Conservation (phyloP, 2,797 vertebrate genomes). For the Enteromius unitaeniatus region DNA sequence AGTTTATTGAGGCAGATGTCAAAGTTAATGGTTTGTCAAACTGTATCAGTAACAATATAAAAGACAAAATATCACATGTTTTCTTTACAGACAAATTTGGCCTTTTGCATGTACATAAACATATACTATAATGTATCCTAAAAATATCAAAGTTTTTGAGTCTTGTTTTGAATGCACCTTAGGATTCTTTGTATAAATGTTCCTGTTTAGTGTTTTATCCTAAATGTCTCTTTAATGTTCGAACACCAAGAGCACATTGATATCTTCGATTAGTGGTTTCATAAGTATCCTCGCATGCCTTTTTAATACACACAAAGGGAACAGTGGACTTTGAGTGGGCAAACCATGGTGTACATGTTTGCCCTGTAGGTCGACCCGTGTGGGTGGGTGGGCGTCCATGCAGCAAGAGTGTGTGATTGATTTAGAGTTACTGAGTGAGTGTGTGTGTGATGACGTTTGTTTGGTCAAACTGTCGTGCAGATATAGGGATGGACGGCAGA, state of each 20-base stretch:
- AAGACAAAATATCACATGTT: background rate
- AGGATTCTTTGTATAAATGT: background rate
- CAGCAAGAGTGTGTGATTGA: conserved; percentile 38
- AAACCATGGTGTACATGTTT: conserved; percentile 43
- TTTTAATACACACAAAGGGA: conserved; percentile 41
- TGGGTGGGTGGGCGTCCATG: conserved; percentile 54
- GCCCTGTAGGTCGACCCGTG: conserved; percentile 44
- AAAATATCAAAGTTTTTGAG: background rate
- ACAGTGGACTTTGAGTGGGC: conserved; percentile 80
- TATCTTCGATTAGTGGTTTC: conserved; percentile 38
- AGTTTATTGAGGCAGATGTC: background rate
- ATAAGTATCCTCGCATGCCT: conserved; percentile 28
- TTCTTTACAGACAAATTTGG: background rate
- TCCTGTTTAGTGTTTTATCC: background rate
- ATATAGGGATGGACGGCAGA: conserved; percentile 79
- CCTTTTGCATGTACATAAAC: background rate
- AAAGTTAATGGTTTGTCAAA: background rate
- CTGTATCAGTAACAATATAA: background rate
- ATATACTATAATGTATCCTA: background rate
- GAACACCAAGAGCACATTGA: background rate
- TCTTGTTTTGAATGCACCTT: background rate
- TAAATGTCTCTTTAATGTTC: background rate
- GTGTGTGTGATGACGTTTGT: conserved; percentile 65
- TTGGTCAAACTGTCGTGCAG: conserved; percentile 73
- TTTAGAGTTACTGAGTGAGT: conserved; percentile 27